A percentile compares a stretch with the other conserved stretches of the same genome.
phyloP scores from a whole-genome alignment of 1,140 invertebrate genomes.

The Prorops nasuta region DNA sequence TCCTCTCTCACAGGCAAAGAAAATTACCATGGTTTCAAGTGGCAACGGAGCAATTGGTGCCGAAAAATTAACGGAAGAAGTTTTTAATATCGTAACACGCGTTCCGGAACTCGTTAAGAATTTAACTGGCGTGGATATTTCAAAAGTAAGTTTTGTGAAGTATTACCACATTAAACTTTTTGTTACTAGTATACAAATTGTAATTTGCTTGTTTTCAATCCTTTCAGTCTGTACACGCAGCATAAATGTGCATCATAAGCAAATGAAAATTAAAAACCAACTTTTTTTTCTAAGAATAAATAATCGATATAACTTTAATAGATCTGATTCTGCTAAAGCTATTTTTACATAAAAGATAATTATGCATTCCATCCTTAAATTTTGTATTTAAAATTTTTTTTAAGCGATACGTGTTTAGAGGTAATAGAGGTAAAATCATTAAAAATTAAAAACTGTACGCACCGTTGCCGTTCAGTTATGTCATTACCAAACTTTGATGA shows the following conservation, averaged over 20 bases:
- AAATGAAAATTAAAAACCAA: too few species aligned
- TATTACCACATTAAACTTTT: background rate
- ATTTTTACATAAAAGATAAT: too few species aligned
- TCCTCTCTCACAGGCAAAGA: slow-evolving; percentile 88
- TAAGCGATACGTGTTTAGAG: too few species aligned
- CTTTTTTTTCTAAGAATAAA: slow-evolving; percentile 9
- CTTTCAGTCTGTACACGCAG: slow-evolving; percentile 53
- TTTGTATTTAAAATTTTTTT: too few species aligned
- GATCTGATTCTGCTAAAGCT: too few species aligned
- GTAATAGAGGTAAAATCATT: too few species aligned
- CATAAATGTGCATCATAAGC: slow-evolving; percentile 34
- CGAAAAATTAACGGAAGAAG: slow-evolving; percentile 89
- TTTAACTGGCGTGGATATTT: slow-evolving; percentile 90
- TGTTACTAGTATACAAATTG: background rate
- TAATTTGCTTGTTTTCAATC: slow-evolving; percentile 16
- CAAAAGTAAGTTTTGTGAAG: slow-evolving; percentile 62
- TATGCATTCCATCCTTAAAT: too few species aligned
- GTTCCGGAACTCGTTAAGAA: slow-evolving; percentile 87
- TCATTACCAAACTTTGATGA: too few species aligned
- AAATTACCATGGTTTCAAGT: slow-evolving; percentile 92
- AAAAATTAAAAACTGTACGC: too few species aligned
- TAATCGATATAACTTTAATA: too few species aligned
- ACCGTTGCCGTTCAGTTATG: too few species aligned
- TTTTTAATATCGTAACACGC: slow-evolving; percentile 86
- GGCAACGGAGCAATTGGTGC: slow-evolving; percentile 91